Percentiles rank a stretch among this genome's conserved stretches.
phyloP scores from a whole-genome alignment of 1,140 invertebrate genomes.

The Lutraria rhynchaena region DNA sequence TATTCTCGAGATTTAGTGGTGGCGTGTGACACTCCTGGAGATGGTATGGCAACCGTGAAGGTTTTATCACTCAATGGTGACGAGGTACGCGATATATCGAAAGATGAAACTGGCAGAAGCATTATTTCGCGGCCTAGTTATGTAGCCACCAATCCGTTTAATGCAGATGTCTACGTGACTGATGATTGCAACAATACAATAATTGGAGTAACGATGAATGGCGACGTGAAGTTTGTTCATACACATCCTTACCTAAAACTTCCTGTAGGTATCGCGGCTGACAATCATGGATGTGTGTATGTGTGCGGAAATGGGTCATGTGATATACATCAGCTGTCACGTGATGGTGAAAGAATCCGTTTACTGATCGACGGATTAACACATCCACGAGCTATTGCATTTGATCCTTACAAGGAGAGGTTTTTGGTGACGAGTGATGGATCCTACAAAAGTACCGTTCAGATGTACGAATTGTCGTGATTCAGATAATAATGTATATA shows the following conservation, averaged over 20 bases:
- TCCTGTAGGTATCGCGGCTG: constrained; percentile 55
- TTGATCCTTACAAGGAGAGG: constrained; percentile 52
- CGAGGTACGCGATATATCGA: constrained; percentile 35
- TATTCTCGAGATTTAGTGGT: constrained; percentile 44
- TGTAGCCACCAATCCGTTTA: constrained; percentile 53
- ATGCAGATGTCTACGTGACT: constrained; percentile 51
- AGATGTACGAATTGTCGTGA: constrained; percentile 37
- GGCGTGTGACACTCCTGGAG: constrained; percentile 42
- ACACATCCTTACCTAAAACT: constrained; percentile 42
- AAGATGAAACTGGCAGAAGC: constrained; percentile 31
- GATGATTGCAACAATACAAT: constrained; percentile 58
- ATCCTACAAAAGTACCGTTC: constrained; percentile 56
- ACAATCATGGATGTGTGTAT: constrained; percentile 58
- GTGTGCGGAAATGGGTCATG: constrained; percentile 59
- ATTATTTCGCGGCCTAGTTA: constrained; percentile 47
- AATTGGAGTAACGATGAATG: constrained; percentile 52
- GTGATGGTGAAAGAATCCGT: constrained; percentile 51
- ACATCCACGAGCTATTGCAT: constrained; percentile 56
- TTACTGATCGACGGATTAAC: constrained; percentile 42
- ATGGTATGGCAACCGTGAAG: constrained; percentile 48
- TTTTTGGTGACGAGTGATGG: constrained; percentile 58
- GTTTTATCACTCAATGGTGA: constrained; percentile 39
- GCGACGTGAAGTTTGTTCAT: constrained; percentile 36
- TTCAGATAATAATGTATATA: too few relatives aligned
- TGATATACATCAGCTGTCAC: constrained; percentile 54